Evolutionary conservation across 1,140 invertebrate species (phyloP), one percentile per base, ranked within the genome.

Genomic region (Chionoecetes opilio): DNA sequence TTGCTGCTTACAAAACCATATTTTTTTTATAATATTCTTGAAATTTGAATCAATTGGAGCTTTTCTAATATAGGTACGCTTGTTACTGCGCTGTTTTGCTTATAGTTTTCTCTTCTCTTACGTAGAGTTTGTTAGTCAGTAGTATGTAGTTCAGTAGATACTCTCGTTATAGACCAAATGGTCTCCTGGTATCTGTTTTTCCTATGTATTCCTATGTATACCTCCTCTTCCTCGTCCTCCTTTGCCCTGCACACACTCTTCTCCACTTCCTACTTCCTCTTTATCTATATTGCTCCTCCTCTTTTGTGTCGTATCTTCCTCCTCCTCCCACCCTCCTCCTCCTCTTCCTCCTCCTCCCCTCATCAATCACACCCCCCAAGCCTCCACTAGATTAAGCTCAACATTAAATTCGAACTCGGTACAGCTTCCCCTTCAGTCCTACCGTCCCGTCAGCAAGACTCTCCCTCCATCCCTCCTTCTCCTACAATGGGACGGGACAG

Each of bases 331-430:
- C 11, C n/a, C 63, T 21, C n/a, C 63, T 6, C 63, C 63, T 1
- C 63, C 63, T 11, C 63, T 75, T n/a, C 63, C 63, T 75, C 63
- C 3, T n/a, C 63, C 63, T 75, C 63, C 63, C n/a, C n/a, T 75
- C 63, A 75, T 75, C 63, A 75, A 75, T 75, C 63, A 75, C 63
- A 75, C 63, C 63, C 11, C n/a, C n/a, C 63, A n/a, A 5, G 63
- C n/a, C 63, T 75, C 63, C 63, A 75, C 21, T 75, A 75, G 63
- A 75, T 75, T 75, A 75, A 75, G 63, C 63, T 75, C n/a, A n/a
- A n/a, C 63, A 75, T 75, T 75, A 75, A 75, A 75, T 26, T 26
- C 63, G 21, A 75, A 75, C 63, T 75, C n/a, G 63, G 9, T 75
- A n/a, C 63, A 26, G 63, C n/a, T 75, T n/a, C 9, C 63, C 63